Evolutionary conservation across 1,140 invertebrate genomes (phyloP), one percentile per base, ranked within the genome.

Genomic region (Eufriesea mexicana): DNA sequence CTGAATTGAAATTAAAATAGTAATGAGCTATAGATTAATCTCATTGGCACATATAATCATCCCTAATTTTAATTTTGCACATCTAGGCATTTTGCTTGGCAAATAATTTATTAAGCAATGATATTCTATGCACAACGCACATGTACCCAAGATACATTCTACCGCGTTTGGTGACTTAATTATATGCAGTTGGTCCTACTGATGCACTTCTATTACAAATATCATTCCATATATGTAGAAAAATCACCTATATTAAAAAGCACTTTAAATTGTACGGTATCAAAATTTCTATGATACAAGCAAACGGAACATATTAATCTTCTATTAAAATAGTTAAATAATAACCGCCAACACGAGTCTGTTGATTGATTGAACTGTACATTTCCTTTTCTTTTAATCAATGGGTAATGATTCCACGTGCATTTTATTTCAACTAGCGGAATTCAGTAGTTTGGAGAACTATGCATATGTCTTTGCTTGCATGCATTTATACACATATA

Each of bases 401-500:
- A 68, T 84, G 79, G 59, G 54, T 62, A 75, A 86, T 72, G 78
- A 70, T 66, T 84, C n/a, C 61, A 75, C 70, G 73, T 86, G 86
- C 77, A 68, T 78, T 88, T 81, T 82, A 77, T 87, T 90, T 89
- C 67, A 90, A 80, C 85, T 88, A 90, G 83, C 81, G 83, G 85
- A 91, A 80, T 89, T 82, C 74, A 64, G 72, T 87, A 86, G 83
- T 73, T 73, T 86, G 75, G 64, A 83, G 84, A 84, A 42, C 78
- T 85, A 87, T 85, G 84, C 76, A 28, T 87, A 81, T 73, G 67
- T 83, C n/a, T 67, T 59, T 64, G 70, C 70, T 84, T 89, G 81
- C 84, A 86, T 86, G 78, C 84, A 83, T 87, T 88, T 90, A 83
- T 86, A 81, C 85, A 90, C 89, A 90, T 81, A 86, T 90, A 83